Percentiles rank a stretch among this genome's conserved stretches.
Conservation (phyloP, 1,140 invertebrate genomes). For the Drosophila triauraria region DNA sequence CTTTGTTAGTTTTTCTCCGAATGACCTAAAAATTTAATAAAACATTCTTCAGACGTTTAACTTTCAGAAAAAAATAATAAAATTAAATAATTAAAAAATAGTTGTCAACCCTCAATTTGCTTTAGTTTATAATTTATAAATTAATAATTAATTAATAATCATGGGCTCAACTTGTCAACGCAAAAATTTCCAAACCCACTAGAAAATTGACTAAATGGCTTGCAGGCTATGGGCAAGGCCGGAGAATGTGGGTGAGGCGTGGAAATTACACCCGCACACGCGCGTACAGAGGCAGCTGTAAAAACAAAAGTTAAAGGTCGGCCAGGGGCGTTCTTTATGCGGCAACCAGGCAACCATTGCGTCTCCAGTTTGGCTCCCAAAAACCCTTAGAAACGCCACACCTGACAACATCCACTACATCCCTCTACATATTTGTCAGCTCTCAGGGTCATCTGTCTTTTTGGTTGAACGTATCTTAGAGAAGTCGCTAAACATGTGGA, state of each 20-base stretch:
- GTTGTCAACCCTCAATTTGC: too few species aligned
- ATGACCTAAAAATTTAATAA: too few species aligned
- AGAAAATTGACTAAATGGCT: constrained; percentile 25
- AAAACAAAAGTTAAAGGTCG: constrained; percentile 67
- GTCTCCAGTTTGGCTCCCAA: constrained; percentile 1
- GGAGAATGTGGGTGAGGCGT: not conserved
- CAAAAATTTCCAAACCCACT: constrained; percentile 47
- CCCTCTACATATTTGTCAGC: not conserved
- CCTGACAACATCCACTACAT: too few species aligned
- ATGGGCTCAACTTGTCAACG: constrained; percentile 59
- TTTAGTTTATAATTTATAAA: too few species aligned
- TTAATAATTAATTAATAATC: too few species aligned
- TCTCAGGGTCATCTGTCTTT: constrained; percentile 40
- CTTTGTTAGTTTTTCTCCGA: too few species aligned
- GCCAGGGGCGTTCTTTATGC: constrained; percentile 42
- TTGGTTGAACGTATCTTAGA: constrained; percentile 14
- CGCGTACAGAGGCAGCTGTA: constrained; percentile 45
- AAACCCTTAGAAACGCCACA: not conserved
- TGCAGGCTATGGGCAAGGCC: not conserved
- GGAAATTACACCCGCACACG: constrained; percentile 31
- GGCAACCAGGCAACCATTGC: constrained; percentile 45
- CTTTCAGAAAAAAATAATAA: too few species aligned
- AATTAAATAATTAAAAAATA: too few species aligned
- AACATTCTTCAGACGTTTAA: too few species aligned
- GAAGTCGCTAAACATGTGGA: not conserved